A percentile compares a stretch with the other conserved stretches of the same genome.
Conservation (phyloP, 2,113 vertebrate species). For the Callopanchax toddi region DNA sequence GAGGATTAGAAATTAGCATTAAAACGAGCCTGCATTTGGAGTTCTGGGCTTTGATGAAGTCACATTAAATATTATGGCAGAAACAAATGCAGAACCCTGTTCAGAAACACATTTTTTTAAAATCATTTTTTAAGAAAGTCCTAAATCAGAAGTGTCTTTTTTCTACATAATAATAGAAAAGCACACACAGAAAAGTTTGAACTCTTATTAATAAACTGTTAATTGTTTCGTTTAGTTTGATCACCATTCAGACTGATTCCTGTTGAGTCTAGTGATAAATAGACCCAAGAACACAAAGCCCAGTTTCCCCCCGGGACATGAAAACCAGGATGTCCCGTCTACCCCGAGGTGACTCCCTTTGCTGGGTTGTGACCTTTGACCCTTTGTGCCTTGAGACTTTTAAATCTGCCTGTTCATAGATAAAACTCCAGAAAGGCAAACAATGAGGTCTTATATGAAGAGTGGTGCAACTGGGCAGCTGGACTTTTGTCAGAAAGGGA, state of each 20-base stretch:
- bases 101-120: too few species aligned
- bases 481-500: slow-evolving; percentile 58
- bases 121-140: too few species aligned
- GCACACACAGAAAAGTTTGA: too few species aligned
- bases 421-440: slow-evolving; percentile 51
- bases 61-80: too few species aligned
- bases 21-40: too few species aligned
- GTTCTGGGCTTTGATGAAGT: too few species aligned
- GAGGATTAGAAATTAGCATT: too few species aligned
- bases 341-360: slow-evolving; percentile 55
- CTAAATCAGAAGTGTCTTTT: too few species aligned
- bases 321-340: slow-evolving; percentile 56
- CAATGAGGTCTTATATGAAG: slow-evolving; percentile 69
- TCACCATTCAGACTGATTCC: slow-evolving; percentile 48
- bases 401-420: slow-evolving; percentile 52
- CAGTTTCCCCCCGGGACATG: slow-evolving; percentile 39
- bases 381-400: slow-evolving; percentile 59
- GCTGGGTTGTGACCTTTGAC: slow-evolving; percentile 63
- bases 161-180: too few species aligned
- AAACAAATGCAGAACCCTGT: too few species aligned
- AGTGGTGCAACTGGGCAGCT: slow-evolving; percentile 68
- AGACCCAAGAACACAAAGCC: slow-evolving; percentile 48
- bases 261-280: slow-evolving; percentile 54
- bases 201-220: too few species aligned
- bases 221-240: slow-evolving; percentile 35